These are phyloP conservation scores for Hypomecis atomaria DNA, from an alignment of 2,888 invertebrate genomes.

Conservation along the genomic window DNA sequence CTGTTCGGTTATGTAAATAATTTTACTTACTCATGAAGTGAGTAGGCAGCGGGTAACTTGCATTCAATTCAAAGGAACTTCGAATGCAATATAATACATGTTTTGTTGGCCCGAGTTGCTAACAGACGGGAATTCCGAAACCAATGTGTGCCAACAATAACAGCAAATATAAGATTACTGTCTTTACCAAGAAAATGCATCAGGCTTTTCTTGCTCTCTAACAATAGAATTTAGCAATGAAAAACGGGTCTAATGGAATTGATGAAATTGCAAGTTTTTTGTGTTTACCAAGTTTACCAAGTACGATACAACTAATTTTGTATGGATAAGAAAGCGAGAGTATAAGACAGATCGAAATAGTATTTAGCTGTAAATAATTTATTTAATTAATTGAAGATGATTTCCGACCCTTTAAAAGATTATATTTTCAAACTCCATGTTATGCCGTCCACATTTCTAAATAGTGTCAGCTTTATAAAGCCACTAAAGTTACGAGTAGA, in stretches of 20 bases:
- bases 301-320: too few species aligned
- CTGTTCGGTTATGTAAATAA: not conserved
- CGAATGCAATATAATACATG: slow-evolving; percentile 3
- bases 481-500: too few species aligned
- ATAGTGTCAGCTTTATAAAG: too few species aligned
- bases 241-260: not conserved
- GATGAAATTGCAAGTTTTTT: too few species aligned
- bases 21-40: not conserved
- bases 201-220: slow-evolving; percentile 30
- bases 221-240: slow-evolving; percentile 23
- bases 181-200: slow-evolving; percentile 19
- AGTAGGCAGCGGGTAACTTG: slow-evolving; percentile 4
- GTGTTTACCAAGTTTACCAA: too few species aligned
- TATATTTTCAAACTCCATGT: too few species aligned
- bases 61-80: not conserved
- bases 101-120: slow-evolving; percentile 5
- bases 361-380: too few species aligned
- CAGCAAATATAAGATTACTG: not conserved
- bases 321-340: too few species aligned
- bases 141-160: not conserved
- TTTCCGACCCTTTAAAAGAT: too few species aligned
- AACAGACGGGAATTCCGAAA: slow-evolving; percentile 24
- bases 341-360: too few species aligned
- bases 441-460: too few species aligned
- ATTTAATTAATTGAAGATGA: too few species aligned